Conservation (phyloP, 2,888 invertebrate genomes). For the Troides helena region DNA sequence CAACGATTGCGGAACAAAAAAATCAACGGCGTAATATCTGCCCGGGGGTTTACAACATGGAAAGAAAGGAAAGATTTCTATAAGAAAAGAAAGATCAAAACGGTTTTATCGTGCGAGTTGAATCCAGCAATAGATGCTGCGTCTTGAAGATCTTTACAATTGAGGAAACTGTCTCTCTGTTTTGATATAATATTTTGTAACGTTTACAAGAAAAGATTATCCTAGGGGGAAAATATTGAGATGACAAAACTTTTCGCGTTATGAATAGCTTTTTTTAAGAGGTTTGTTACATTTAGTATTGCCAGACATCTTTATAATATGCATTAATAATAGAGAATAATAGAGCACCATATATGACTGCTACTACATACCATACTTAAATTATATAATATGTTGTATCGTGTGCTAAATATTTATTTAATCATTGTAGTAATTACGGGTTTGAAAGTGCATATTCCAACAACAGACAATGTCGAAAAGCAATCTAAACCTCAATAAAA, state of each 20-base stretch:
- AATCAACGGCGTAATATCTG: constrained; percentile 16
- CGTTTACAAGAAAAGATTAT: not conserved
- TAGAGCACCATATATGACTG: no score
- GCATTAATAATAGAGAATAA: no score
- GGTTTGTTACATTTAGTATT: not conserved
- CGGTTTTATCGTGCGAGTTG: constrained; percentile 14
- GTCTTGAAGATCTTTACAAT: constrained; percentile 11
- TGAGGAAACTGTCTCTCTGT: constrained; percentile 5
- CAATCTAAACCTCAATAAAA: constrained; percentile 5
- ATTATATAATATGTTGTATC: no score
- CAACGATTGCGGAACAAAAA: constrained; percentile 9
- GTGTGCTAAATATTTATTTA: no score
- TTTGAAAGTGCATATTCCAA: no score
- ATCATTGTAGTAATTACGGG: no score
- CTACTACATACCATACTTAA: no score
- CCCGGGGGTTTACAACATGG: constrained; percentile 2
- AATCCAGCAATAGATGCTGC: constrained; percentile 3
- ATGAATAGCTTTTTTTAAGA: not conserved
- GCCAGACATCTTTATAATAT: not conserved
- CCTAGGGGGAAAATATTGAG: not conserved
- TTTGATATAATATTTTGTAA: not conserved
- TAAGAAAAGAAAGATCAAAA: constrained; percentile 3
- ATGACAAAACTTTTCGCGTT: not conserved
- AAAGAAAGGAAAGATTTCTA: constrained; percentile 17
- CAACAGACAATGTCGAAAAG: not conserved